Percentiles rank a stretch among this genome's conserved stretches.
phyloP scores from a whole-genome alignment of 2,113 vertebrate species.

The Coptodon rendalli region DNA sequence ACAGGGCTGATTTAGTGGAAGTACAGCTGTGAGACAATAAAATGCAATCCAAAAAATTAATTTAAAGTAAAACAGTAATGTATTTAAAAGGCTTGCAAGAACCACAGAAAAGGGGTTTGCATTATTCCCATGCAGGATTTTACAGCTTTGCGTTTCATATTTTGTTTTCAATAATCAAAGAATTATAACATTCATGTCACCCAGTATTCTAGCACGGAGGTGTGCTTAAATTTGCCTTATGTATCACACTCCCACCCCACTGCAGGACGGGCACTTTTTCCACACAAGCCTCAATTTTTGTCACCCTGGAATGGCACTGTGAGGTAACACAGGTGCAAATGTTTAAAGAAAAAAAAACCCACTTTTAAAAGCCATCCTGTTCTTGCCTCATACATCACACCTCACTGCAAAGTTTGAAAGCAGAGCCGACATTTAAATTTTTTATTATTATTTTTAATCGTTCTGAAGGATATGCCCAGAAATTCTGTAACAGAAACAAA shows the following conservation, averaged over 20 bases:
- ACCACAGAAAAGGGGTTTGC: background rate
- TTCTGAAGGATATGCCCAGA: background rate
- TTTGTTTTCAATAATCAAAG: background rate
- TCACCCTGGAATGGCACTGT: background rate
- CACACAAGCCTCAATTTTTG: background rate
- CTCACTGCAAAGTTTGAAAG: background rate
- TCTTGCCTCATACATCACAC: background rate
- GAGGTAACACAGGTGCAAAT: background rate
- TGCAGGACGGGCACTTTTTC: background rate
- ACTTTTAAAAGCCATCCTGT: background rate
- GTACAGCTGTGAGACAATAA: background rate
- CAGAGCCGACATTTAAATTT: background rate
- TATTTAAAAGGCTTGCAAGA: background rate
- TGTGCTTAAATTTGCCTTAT: background rate
- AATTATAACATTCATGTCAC: background rate
- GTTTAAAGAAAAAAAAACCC: background rate
- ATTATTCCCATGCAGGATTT: background rate
- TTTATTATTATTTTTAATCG: background rate
- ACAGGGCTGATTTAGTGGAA: background rate
- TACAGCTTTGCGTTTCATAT: background rate
- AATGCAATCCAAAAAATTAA: background rate
- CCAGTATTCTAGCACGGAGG: rapidly evolving
- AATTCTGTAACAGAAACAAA: background rate
- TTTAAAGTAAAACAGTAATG: background rate
- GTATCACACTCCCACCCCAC: background rate